Conservation (phyloP, 2,797 vertebrate genomes). For the Alectoris magna region DNA sequence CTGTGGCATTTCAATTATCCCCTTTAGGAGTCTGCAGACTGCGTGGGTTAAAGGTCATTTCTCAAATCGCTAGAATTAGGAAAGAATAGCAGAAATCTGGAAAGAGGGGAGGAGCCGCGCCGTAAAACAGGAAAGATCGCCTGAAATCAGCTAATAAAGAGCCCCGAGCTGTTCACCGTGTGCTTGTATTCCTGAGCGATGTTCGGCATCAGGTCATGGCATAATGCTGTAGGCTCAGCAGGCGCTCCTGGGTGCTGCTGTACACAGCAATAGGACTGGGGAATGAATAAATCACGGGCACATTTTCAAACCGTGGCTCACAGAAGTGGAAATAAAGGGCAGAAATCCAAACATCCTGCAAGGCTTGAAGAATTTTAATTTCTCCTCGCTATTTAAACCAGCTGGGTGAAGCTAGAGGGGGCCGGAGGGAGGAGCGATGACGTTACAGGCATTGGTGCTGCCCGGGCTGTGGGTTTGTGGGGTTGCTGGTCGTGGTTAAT, state of each 20-base stretch:
- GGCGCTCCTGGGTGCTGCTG: not conserved
- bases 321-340: conserved; percentile 67
- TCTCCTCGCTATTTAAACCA: conserved; percentile 67
- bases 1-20: conserved; percentile 82
- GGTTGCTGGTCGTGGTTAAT: not conserved
- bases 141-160: conserved; percentile 93
- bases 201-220: conserved; percentile 19
- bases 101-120: conserved; percentile 82
- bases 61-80: conserved; percentile 82
- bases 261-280: not conserved
- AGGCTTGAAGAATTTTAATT: conserved; percentile 72
- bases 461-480: conserved; percentile 34
- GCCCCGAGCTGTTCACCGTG: conserved; percentile 87
- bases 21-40: conserved; percentile 79
- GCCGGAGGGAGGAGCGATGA: conserved; percentile 23
- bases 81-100: conserved; percentile 85
- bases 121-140: conserved; percentile 92
- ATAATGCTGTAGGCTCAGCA: not conserved
- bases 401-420: conserved; percentile 57
- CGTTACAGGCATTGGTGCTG: not conserved
- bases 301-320: conserved; percentile 51
- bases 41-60: conserved; percentile 79
- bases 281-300: conserved; percentile 52
- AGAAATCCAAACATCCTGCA: conserved; percentile 67
- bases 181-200: conserved; percentile 68